Evolutionary conservation across 2,113 vertebrate species (phyloP).

Genomic region (Melanocharis versteri): DNA sequence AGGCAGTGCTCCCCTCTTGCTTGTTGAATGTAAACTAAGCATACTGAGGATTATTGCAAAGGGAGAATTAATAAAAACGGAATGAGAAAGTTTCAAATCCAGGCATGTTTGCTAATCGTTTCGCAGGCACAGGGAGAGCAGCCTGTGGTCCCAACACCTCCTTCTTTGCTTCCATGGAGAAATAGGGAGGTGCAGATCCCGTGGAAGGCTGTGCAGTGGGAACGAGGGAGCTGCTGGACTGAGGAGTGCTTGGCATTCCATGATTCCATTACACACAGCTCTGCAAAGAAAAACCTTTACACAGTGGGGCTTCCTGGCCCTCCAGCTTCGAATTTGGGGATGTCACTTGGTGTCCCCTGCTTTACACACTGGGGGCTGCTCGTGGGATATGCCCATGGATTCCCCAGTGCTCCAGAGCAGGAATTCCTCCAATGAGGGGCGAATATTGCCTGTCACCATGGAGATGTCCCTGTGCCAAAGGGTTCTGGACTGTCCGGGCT

Average conservation of each 20-base stretch:
- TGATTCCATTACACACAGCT: background rate
- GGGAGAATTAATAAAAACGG: constrained; percentile 12
- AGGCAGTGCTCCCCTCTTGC: constrained; percentile 30
- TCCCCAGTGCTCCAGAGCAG: background rate
- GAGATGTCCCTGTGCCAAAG: background rate
- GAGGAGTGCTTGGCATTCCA: background rate
- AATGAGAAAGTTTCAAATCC: background rate
- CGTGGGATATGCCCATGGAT: background rate
- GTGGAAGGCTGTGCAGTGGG: background rate
- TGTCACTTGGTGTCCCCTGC: background rate
- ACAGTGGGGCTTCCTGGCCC: background rate
- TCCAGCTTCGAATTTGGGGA: background rate
- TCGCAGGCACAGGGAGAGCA: background rate
- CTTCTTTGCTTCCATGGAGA: background rate
- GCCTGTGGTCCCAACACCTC: background rate
- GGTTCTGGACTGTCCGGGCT: background rate
- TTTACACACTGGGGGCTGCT: background rate
- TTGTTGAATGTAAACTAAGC: background rate
- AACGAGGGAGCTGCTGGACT: background rate
- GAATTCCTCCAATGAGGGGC: background rate
- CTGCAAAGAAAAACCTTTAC: background rate
- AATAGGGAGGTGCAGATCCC: background rate
- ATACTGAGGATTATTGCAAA: constrained; percentile 25
- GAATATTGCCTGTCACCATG: background rate
- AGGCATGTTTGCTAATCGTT: background rate